These are phyloP conservation scores for Urechis unicinctus DNA, from an alignment of 2,888 invertebrate species.

Conservation along the genomic window DNA sequence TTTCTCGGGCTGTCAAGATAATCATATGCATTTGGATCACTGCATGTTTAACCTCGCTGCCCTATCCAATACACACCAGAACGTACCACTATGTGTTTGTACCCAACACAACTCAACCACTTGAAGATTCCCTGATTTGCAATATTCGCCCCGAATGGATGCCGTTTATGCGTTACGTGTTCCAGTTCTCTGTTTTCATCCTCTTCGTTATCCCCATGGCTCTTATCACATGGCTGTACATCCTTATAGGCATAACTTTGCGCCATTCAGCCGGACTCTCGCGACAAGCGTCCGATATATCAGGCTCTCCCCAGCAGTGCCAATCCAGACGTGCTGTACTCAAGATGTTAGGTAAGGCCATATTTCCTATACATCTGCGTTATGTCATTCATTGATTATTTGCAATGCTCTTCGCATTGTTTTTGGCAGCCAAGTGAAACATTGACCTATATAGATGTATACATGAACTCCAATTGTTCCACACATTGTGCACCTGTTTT, in stretches of 20 bases:
- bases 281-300: conserved; percentile 8
- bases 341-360: conserved; percentile 41
- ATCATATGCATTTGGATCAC: conserved; percentile 72
- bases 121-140: conserved; percentile 35
- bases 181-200: conserved; percentile 73
- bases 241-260: conserved; percentile 37
- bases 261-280: conserved; percentile 25
- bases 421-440: too few species aligned
- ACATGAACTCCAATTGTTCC: too few species aligned
- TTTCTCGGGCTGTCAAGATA: conserved; percentile 72
- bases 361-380: too few species aligned
- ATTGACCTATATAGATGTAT: too few species aligned
- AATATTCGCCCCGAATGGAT: conserved; percentile 32
- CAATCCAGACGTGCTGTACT: conserved; percentile 29
- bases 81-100: conserved; percentile 29
- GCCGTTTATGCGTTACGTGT: conserved; percentile 52
- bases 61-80: conserved; percentile 38
- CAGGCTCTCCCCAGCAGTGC: conserved; percentile 4
- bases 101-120: conserved; percentile 24
- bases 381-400: too few species aligned
- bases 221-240: conserved; percentile 70
- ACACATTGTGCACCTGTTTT: too few species aligned
- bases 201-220: conserved; percentile 73
- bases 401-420: too few species aligned
- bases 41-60: conserved; percentile 64